Evolutionary conservation across 1,140 invertebrate species (phyloP), one percentile per base, ranked within the genome.

Genomic region (Drosophila cardini): DNA sequence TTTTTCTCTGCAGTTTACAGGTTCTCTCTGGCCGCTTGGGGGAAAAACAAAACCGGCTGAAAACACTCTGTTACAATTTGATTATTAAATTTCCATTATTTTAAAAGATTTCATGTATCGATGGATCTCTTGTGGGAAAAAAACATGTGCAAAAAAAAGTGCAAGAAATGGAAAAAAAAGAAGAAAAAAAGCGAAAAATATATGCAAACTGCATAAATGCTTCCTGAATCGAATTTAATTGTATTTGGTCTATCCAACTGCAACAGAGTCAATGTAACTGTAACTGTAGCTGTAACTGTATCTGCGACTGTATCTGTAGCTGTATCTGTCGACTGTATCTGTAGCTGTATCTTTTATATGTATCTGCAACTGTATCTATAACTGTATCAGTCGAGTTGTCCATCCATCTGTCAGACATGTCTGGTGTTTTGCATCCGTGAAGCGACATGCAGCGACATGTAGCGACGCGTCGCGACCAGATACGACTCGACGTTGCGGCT

Each of bases 181-280:
- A 78, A 43, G 76, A 64, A 62, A 38, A 52, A 21, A 38, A 15
- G 42, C 8, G 6, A 72, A 78, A 61, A 78, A 61, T 53, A 50
- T 68, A 76, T 76, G 75, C 63, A 76, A 85, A 85, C 75, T 86
- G 75, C 78, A 86, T 86, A 82, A 86, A 86, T 86, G 84, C 77
- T 89, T 89, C 83, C 83, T 87, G 83, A 87, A 89, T 72, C 80
- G 84, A 89, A 80, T 87, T 89, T 86, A 86, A 86, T 86, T 86
- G 84, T 87, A 82, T 87, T 80, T 87, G 83, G 50, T 53, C 5
- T 63, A 73, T 82, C 70, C 36, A 57, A 38, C 43, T 72, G 61
- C 18, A 38, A 15, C 52, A 46, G 61, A n/a, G 18, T 18, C 7
- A 32, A 6, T 15, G 40, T 48, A 62, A 15, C 26, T 52, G 63